Evolutionary conservation across 2,113 vertebrate genomes (phyloP).

Genomic region (Dasyurus viverrinus): DNA sequence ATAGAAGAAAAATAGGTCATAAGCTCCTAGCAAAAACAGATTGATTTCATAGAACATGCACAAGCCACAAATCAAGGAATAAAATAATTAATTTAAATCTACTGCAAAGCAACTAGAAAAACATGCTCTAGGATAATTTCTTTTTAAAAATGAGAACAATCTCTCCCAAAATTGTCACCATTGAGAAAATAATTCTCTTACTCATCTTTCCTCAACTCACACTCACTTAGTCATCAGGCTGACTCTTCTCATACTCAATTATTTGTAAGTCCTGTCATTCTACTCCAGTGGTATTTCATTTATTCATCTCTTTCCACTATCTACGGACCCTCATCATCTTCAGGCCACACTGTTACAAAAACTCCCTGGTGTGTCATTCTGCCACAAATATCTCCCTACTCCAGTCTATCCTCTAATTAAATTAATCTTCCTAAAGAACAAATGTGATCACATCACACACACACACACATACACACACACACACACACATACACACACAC

Average conservation of each 20-base stretch:
- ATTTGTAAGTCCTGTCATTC: background rate
- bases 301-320: background rate
- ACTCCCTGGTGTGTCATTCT: background rate
- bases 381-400: background rate
- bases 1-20: background rate
- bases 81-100: background rate
- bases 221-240: background rate
- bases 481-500: too few species aligned
- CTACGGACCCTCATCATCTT: background rate
- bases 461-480: too few species aligned
- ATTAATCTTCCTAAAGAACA: background rate
- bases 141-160: background rate
- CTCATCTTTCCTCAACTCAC: background rate
- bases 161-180: background rate
- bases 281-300: background rate
- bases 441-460: background rate
- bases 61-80: background rate
- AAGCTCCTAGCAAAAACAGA: background rate
- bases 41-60: background rate
- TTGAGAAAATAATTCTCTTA: background rate
- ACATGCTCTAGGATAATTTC: background rate
- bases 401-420: background rate
- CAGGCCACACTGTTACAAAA: background rate
- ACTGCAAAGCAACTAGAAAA: background rate
- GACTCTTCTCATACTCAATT: background rate